phyloP scores from a whole-genome alignment of 2,888 invertebrate genomes.

The Watsonalla binaria region DNA sequence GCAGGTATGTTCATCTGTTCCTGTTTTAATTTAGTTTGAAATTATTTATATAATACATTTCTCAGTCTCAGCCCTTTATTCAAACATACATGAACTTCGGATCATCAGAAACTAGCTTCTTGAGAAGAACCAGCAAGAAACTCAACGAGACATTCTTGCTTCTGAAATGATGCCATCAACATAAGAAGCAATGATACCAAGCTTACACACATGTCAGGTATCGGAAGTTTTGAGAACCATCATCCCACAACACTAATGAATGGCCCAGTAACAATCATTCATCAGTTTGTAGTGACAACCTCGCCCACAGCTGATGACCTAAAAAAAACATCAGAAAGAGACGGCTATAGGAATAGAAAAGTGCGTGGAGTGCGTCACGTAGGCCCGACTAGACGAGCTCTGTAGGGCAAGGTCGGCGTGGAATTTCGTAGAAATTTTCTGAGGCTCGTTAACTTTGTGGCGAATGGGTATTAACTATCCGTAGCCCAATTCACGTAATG shows the following conservation, averaged over 20 bases:
- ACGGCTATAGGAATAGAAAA: constrained; percentile 33
- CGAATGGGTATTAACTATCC: not conserved
- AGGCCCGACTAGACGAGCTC: constrained; percentile 34
- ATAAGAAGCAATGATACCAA: not conserved
- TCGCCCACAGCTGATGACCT: constrained; percentile 41
- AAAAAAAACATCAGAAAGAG: constrained; percentile 38
- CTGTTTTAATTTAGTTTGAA: no score
- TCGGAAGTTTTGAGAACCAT: not conserved
- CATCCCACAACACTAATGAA: not conserved
- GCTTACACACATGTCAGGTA: not conserved
- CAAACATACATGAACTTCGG: no score
- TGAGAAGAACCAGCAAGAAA: no score
- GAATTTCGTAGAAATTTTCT: constrained; percentile 16
- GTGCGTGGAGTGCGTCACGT: constrained; percentile 55
- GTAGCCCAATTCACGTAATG: no score
- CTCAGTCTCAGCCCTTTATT: no score
- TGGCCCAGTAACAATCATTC: not conserved
- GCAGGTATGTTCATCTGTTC: no score
- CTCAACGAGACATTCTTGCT: no score
- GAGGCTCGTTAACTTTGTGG: not conserved
- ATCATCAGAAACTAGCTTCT: no score
- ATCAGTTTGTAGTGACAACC: constrained; percentile 16
- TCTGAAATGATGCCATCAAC: no score
- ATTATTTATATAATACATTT: no score
- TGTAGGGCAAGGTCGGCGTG: constrained; percentile 52